phyloP scores from a whole-genome alignment of 1,140 invertebrate genomes.

The Littorina saxatilis region DNA sequence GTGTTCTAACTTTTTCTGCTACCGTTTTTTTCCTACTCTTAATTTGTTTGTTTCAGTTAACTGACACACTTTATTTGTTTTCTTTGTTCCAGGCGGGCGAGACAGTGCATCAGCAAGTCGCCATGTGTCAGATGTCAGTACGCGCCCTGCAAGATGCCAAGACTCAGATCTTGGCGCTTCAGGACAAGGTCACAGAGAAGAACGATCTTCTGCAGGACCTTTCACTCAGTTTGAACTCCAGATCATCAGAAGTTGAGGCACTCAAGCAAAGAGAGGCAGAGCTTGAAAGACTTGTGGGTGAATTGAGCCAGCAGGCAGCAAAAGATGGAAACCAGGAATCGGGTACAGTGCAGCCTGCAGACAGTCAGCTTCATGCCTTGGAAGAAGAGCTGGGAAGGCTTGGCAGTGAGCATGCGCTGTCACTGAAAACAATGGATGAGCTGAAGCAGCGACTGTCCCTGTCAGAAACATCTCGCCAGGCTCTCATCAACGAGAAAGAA shows the following conservation, averaged over 20 bases:
- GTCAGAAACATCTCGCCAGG: background rate
- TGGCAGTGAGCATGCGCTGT: background rate
- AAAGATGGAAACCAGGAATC: background rate
- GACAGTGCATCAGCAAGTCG: conserved; percentile 54
- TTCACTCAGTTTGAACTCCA: conserved; percentile 45
- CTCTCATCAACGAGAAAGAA: conserved; percentile 15
- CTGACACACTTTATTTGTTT: no score
- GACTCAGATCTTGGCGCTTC: conserved; percentile 56
- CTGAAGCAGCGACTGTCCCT: conserved; percentile 20
- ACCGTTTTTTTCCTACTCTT: no score
- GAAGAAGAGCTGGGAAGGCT: conserved; percentile 35
- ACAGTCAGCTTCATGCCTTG: background rate
- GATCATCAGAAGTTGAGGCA: background rate
- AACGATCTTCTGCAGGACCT: conserved; percentile 56
- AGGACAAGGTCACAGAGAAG: conserved; percentile 55
- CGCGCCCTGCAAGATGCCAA: conserved; percentile 61
- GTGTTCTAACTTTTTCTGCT: no score
- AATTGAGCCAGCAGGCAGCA: conserved; percentile 6
- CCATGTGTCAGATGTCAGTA: conserved; percentile 50
- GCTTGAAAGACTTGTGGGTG: background rate
- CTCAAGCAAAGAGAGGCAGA: conserved; percentile 24
- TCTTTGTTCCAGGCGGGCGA: conserved; percentile 61
- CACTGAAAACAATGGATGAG: background rate
- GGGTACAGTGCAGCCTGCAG: conserved; percentile 10
- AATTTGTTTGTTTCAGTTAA: no score